phyloP scores from a whole-genome alignment of 2,797 vertebrate species.

The Streptopelia turtur region DNA sequence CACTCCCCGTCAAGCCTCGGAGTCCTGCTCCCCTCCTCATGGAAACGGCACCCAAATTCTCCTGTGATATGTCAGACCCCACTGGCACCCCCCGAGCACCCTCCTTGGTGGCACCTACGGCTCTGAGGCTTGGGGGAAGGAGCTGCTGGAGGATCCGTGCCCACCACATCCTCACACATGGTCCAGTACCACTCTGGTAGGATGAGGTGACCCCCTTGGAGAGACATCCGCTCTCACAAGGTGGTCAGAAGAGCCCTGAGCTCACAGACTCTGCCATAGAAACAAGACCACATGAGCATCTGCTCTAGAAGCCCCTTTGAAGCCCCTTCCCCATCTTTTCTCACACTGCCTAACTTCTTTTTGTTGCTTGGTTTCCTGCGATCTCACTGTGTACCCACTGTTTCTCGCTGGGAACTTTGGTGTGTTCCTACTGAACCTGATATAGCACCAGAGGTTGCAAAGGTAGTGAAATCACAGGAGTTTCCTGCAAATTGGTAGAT shows the following conservation, averaged over 20 bases:
- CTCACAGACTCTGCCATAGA: background rate
- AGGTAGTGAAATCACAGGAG: background rate
- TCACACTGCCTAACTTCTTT: background rate
- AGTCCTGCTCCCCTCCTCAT: background rate
- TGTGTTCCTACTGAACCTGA: background rate
- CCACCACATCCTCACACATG: rapidly evolving
- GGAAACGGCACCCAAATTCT: background rate
- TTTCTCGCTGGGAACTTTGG: background rate
- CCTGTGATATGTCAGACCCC: background rate
- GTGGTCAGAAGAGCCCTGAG: background rate
- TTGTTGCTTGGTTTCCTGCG: background rate
- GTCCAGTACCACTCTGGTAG: background rate
- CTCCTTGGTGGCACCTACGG: rapidly evolving
- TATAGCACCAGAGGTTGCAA: background rate
- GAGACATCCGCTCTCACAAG: background rate
- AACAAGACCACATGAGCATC: rapidly evolving
- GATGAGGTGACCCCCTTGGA: background rate
- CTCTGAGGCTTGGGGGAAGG: background rate
- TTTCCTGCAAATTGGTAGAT: background rate
- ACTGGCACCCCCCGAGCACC: background rate
- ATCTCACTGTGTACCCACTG: background rate
- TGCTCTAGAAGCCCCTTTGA: background rate
- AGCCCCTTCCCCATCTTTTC: background rate
- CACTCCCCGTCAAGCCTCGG: rapidly evolving
- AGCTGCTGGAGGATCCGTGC: background rate